Conservation (phyloP, 2,797 vertebrate species). For the Lutjanus campechanus region DNA sequence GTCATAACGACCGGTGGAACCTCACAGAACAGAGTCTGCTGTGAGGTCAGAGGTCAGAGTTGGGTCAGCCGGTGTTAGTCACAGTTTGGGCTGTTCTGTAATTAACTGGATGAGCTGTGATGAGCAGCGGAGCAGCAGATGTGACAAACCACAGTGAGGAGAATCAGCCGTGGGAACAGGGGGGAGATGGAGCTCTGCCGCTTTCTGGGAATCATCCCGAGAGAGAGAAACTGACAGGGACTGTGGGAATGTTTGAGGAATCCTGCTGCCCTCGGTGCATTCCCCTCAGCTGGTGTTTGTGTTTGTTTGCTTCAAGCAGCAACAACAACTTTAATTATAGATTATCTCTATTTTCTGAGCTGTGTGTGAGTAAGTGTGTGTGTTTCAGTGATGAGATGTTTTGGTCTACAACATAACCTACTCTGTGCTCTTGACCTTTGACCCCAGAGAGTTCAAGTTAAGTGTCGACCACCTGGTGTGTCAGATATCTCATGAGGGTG, state of each 20-base stretch:
- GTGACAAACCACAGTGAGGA: constrained; percentile 50
- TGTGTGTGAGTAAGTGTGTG: not conserved
- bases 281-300: constrained; percentile 33
- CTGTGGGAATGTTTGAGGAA: constrained; percentile 74
- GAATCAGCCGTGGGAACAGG: constrained; percentile 59
- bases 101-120: constrained; percentile 51
- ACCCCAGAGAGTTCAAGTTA: constrained; percentile 35
- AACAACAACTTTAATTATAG: constrained; percentile 25
- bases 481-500: not conserved
- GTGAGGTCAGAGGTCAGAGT: constrained; percentile 47
- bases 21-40: constrained; percentile 14
- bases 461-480: constrained; percentile 4
- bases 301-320: constrained; percentile 32
- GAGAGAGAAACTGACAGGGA: constrained; percentile 54
- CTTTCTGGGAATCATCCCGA: constrained; percentile 56
- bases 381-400: not conserved
- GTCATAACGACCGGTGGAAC: constrained; percentile 1
- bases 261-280: constrained; percentile 12
- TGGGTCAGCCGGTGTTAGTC: constrained; percentile 41
- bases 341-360: not conserved
- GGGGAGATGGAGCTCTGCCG: constrained; percentile 2
- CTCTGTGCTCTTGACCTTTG: constrained; percentile 45
- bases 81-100: constrained; percentile 51
- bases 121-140: constrained; percentile 53
- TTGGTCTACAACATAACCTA: not conserved